phyloP scores from a whole-genome alignment of 2,797 vertebrate genomes.

The Dipus sagitta region DNA sequence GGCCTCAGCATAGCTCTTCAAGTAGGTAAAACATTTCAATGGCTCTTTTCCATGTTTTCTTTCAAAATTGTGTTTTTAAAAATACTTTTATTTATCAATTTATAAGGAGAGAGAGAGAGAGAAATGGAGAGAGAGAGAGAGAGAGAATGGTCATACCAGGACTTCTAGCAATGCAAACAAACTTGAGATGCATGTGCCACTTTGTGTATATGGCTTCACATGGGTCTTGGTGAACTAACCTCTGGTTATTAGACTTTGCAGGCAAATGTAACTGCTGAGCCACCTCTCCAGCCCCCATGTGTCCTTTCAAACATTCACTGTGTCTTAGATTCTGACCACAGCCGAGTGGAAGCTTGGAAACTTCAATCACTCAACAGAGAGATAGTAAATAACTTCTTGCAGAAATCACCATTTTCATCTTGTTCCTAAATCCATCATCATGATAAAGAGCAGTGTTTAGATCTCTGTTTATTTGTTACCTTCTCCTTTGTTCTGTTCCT shows the following conservation, averaged over 20 bases:
- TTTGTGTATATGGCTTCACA: too few species aligned
- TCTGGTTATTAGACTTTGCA: too few species aligned
- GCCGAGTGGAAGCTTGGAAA: neutral
- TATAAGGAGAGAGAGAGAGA: too few species aligned
- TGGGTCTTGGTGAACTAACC: too few species aligned
- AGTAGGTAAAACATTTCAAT: slow-evolving; percentile 24
- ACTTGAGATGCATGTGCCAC: too few species aligned
- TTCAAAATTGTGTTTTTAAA: neutral
- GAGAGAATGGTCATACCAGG: too few species aligned
- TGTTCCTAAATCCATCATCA: neutral
- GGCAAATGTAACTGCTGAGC: too few species aligned
- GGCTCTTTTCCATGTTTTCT: neutral
- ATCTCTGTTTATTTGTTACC: neutral
- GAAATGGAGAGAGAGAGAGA: too few species aligned
- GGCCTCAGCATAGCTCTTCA: slow-evolving; percentile 51
- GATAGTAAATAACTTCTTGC: neutral
- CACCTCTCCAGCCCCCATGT: neutral
- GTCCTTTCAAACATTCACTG: neutral
- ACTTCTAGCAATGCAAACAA: too few species aligned
- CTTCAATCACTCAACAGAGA: neutral
- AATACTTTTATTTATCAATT: too few species aligned
- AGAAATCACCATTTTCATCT: neutral
- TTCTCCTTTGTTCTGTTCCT: neutral
- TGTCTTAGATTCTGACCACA: neutral
- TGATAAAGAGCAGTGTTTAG: neutral